Conservation (phyloP, 2,113 vertebrate species). For the Merops nubicus region DNA sequence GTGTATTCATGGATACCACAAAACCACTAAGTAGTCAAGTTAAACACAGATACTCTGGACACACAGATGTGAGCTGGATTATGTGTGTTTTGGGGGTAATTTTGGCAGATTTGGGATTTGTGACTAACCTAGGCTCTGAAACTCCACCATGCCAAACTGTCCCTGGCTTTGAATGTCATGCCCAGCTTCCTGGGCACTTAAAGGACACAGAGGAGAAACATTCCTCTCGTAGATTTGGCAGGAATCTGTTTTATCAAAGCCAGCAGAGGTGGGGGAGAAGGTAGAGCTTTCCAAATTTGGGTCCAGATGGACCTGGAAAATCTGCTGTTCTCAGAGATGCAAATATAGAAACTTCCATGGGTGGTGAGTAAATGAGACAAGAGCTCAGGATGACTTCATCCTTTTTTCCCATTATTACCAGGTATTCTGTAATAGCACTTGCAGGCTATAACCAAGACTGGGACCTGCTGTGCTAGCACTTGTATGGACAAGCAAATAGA, state of each 20-base stretch:
- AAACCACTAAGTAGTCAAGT: background rate
- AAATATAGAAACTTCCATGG: background rate
- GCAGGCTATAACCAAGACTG: conserved; percentile 1
- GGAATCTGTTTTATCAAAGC: background rate
- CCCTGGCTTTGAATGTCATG: background rate
- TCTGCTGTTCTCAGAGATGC: background rate
- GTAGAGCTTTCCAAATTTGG: background rate
- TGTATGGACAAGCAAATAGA: conserved; percentile 22
- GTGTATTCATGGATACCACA: background rate
- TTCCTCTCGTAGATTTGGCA: background rate
- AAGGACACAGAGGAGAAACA: background rate
- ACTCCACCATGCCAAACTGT: background rate
- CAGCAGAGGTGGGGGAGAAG: background rate
- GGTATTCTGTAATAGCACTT: conserved; percentile 43
- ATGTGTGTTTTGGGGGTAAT: background rate
- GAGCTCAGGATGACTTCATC: conserved; percentile 50
- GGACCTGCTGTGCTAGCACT: conserved; percentile 10
- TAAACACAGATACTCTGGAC: background rate
- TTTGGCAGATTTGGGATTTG: background rate
- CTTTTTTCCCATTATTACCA: conserved; percentile 18
- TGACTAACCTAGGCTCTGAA: background rate
- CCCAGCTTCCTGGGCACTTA: background rate
- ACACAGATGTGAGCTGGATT: background rate
- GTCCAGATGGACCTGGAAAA: background rate
- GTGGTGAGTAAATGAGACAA: conserved; percentile 15